These are phyloP conservation scores for Hecatera dysodea DNA, from an alignment of 2,888 invertebrate genomes.

Conservation along the genomic window DNA sequence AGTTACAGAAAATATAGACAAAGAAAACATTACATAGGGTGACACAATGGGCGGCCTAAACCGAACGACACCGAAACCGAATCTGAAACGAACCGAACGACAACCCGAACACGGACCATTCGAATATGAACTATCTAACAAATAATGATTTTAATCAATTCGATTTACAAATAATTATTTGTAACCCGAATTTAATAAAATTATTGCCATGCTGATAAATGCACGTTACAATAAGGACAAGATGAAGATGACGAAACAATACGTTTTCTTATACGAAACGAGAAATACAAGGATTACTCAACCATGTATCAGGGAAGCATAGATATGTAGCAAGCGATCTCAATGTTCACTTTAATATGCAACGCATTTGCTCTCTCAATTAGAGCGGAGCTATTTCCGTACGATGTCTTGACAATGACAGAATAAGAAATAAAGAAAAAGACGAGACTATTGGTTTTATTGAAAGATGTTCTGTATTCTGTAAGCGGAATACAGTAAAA, in stretches of 20 bases:
- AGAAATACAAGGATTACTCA: neutral
- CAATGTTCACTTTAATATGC: conserved; percentile 32
- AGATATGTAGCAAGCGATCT: conserved; percentile 23
- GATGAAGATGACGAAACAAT: neutral
- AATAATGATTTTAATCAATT: too few species aligned
- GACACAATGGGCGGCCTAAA: too few species aligned
- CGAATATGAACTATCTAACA: neutral
- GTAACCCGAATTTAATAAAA: neutral
- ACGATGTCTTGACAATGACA: conserved; percentile 43
- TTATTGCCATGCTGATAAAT: neutral
- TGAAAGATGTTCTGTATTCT: neutral
- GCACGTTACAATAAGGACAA: neutral
- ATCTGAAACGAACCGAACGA: too few species aligned
- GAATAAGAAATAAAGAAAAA: conserved; percentile 46
- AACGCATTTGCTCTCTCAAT: conserved; percentile 42
- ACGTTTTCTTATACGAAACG: neutral
- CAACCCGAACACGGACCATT: too few species aligned
- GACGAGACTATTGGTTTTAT: conserved; percentile 4
- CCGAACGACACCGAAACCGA: too few species aligned
- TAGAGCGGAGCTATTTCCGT: conserved; percentile 38
- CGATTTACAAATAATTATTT: neutral
- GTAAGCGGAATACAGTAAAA: neutral
- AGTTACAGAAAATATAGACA: too few species aligned
- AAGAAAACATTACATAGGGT: too few species aligned
- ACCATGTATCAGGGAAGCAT: conserved; percentile 27